Conservation (phyloP, 2,888 invertebrate species). For the Dryococelus australis region DNA sequence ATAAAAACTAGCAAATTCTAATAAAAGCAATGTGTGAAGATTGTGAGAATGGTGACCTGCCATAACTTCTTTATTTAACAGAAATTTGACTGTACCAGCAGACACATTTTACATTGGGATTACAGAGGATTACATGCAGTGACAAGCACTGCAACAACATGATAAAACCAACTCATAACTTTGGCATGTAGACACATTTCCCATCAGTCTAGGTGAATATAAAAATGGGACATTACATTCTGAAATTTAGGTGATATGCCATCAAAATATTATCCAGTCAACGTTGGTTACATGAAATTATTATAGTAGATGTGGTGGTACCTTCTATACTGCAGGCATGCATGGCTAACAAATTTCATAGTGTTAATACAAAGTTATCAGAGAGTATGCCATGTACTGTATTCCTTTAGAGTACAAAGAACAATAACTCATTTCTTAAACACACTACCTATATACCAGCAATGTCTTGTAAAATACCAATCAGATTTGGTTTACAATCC, state of each 20-base stretch:
- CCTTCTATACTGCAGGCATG: too few relatives aligned
- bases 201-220: neutral
- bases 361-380: too few relatives aligned
- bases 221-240: neutral
- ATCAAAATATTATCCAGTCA: too few relatives aligned
- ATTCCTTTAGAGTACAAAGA: too few relatives aligned
- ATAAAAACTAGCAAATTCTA: neutral
- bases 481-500: too few relatives aligned
- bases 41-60: neutral
- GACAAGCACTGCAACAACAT: neutral
- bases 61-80: neutral
- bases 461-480: too few relatives aligned
- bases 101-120: neutral
- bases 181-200: neutral
- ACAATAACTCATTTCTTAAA: too few relatives aligned
- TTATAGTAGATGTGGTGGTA: too few relatives aligned
- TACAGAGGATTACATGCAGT: neutral
- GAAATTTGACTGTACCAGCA: neutral
- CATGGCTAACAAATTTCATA: too few relatives aligned
- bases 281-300: too few relatives aligned
- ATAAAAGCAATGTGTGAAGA: neutral
- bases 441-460: too few relatives aligned
- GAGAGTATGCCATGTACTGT: too few relatives aligned
- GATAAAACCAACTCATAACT: neutral
- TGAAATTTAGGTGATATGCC: neutral